Percentiles rank a stretch among this genome's conserved stretches.
Conservation (phyloP, 2,888 invertebrate genomes). For the Drosophila algonquin region DNA sequence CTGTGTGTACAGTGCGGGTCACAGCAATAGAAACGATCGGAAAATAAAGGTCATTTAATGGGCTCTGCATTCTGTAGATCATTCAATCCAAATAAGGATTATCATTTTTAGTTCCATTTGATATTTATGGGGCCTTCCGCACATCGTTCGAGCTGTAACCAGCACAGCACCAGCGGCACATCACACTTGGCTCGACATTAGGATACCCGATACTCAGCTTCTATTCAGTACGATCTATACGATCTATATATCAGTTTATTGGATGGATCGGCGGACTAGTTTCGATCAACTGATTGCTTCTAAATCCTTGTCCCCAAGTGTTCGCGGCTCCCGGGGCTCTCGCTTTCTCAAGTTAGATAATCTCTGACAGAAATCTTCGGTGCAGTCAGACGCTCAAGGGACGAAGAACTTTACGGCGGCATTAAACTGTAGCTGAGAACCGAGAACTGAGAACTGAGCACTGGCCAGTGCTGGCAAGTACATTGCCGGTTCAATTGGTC, state of each 20-base stretch:
- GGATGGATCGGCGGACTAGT: not conserved
- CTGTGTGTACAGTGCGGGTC: not conserved
- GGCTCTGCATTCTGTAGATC: not conserved
- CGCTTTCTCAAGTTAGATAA: constrained; percentile 54
- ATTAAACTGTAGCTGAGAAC: not conserved
- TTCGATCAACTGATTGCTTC: not conserved
- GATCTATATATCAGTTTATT: no score
- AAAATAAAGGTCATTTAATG: not conserved
- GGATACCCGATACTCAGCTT: not conserved
- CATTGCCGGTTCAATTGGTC: constrained; percentile 20
- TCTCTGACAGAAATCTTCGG: constrained; percentile 64
- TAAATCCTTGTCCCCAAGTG: constrained; percentile 6
- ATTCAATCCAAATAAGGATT: no score
- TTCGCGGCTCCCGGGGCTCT: not conserved
- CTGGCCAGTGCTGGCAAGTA: not conserved
- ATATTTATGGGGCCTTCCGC: no score
- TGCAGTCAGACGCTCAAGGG: constrained; percentile 30
- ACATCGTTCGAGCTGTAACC: no score
- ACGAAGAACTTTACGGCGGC: constrained; percentile 8
- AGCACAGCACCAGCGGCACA: no score
- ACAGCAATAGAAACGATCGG: not conserved
- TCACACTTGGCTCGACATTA: no score
- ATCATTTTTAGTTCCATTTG: not conserved
- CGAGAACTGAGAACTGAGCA: not conserved
- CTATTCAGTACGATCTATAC: no score